A percentile compares a stretch with the other conserved stretches of the same genome.
Evolutionary conservation across 2,113 vertebrate genomes (phyloP).

Genomic region (Nycticorax nycticorax): DNA sequence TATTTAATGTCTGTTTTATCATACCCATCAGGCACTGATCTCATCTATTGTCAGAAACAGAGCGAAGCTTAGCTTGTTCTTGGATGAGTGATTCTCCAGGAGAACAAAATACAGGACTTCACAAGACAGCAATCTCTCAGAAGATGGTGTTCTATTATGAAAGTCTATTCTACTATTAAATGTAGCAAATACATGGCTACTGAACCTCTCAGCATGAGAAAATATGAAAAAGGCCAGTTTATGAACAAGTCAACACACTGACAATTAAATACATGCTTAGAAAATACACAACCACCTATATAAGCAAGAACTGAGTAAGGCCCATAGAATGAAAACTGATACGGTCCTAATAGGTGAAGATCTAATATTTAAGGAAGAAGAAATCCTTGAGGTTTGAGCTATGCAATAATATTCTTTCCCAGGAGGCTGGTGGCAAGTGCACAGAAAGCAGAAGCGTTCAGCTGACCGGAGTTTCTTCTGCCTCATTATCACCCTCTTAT

Average conservation of each 20-base stretch:
- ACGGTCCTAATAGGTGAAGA: background rate
- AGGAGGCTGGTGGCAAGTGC: background rate
- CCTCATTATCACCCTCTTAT: background rate
- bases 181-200: background rate
- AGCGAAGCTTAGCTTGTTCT: background rate
- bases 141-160: background rate
- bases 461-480: background rate
- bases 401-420: background rate
- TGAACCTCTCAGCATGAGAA: background rate
- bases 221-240: background rate
- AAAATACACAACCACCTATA: background rate
- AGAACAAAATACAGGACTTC: background rate
- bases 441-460: background rate
- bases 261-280: background rate
- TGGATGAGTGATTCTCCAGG: background rate
- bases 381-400: background rate
- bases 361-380: background rate
- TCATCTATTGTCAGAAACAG: background rate
- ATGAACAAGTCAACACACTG: background rate
- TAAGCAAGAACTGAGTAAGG: background rate
- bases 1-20: background rate
- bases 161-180: background rate
- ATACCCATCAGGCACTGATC: background rate
- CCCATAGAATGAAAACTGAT: fast-evolving
- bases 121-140: background rate